Evolutionary conservation across 2,797 vertebrate genomes (phyloP), one percentile per base, ranked within the genome.

Genomic region (Sebastes dallii): DNA sequence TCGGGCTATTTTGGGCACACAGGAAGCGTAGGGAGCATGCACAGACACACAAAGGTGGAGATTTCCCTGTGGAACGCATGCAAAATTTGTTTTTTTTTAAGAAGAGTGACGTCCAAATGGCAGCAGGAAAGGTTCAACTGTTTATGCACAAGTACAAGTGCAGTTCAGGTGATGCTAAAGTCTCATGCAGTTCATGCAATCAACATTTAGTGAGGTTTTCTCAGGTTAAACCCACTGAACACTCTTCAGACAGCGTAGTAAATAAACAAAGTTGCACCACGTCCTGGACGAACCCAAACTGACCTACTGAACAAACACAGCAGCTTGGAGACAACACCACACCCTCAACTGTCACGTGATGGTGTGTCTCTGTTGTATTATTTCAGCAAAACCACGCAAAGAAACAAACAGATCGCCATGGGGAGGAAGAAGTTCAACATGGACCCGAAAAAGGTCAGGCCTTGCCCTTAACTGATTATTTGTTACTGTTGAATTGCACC

Each of bases 391-490:
- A 97, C 96, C 68, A 96, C 97, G 6, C 97, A 98, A 42, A 96
- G 97, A 90, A 99, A 98, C 92, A 99, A 99, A 83, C 98, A 99
- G 89, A 97, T 99, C 64, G 97, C 98, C 27, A 98, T 99, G 96
- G 98, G 98, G 82, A 97, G 98, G 88, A 99, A 99, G 94, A 99
- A 99, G 89, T 99, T 99, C 95, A 99, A 99, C 92, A 99, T 99
- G 98, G 98, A 99, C 81, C 98, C 98, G 65, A 99, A 99, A 90
- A 99, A 99, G 97, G 98, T 99, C 14, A 4, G 46, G 46, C 18
- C 46, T 50, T 39, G 36, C 36, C 36, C 12, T 39, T 0, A 39
- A 39, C 36, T 39, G 36, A 39, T 39, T 39, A 39, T 39, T 39
- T 39, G 13, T 39, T 39, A 14, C 5, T 39, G 36, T 39, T 39